Percentiles rank a stretch among this genome's conserved stretches.
Evolutionary conservation across 2,888 invertebrate species (phyloP).

Genomic region (Macrosoma leucophasiata): DNA sequence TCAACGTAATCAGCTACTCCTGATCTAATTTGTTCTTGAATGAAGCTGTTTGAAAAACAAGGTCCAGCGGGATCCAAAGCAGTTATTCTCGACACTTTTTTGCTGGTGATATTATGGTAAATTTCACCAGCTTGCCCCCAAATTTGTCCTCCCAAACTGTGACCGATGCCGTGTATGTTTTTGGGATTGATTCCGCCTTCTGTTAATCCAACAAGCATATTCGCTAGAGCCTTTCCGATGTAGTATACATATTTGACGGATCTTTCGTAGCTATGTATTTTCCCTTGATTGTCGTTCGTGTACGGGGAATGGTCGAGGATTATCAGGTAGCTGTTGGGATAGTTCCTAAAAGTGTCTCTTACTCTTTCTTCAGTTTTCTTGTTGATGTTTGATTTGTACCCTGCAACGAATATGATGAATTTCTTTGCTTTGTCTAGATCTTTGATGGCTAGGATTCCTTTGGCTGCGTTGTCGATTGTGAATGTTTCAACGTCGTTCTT

Average conservation of each 20-base stretch:
- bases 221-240: conserved; percentile 52
- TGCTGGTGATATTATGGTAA: conserved; percentile 40
- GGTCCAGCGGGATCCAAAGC: conserved; percentile 67
- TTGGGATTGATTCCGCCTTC: conserved; percentile 46
- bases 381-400: conserved; percentile 57
- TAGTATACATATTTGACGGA: conserved; percentile 58
- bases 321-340: conserved; percentile 56
- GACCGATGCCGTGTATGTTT: conserved; percentile 58
- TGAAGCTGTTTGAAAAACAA: conserved; percentile 53
- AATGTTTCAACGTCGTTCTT: conserved; percentile 37
- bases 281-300: conserved; percentile 50
- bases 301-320: conserved; percentile 64
- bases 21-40: conserved; percentile 63
- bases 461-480: conserved; percentile 43
- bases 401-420: conserved; percentile 55
- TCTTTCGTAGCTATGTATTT: conserved; percentile 54
- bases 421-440: conserved; percentile 43
- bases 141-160: conserved; percentile 62
- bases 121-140: conserved; percentile 49
- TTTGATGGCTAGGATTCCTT: conserved; percentile 40
- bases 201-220: conserved; percentile 41
- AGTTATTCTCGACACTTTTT: conserved; percentile 49
- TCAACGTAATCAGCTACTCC: conserved; percentile 77
- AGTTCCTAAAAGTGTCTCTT: conserved; percentile 46
- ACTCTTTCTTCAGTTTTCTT: conserved; percentile 51